Evolutionary conservation across 2,888 invertebrate genomes (phyloP), one percentile per base, ranked within the genome.

Genomic region (Dioctria rufipes): DNA sequence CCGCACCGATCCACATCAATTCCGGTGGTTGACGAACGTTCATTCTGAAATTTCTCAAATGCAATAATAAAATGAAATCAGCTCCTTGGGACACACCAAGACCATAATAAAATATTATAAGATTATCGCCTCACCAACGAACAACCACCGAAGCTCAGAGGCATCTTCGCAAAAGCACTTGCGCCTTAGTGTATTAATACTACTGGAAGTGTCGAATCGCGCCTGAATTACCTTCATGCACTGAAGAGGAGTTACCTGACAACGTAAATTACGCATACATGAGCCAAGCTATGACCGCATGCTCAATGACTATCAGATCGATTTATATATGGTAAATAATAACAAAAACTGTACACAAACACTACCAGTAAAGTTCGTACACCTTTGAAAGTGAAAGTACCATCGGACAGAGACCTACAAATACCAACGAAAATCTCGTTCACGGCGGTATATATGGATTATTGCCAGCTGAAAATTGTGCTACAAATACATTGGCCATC

Each of bases 321-420:
- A 63, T 63, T 37, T 63, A 77, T 43, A 69, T 13, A 65, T 73
- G 73, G 80, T 71, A 75, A 81, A 82, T 82, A 81, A 82, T 82
- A 82, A 82, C 81, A 82, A 82, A 81, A 82, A 81, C 78, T 69
- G 78, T 80, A 82, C 71, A 82, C 80, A 81, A 81, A 81, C 71
- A 81, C 61, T 40, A 13, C 67, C 66, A 66, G 81, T 63, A 88
- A 86, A 88, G 88, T 88, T 88, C 88, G 87, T 88, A 87, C 86
- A 88, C 88, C 88, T 89, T 88, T 86, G 88, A 89, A 88, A 89
- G 89, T 88, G 88, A 89, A 89, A 89, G 89, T 88, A 87, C 86
- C 85, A 86, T 88, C 88, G 88, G 88, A 87, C 88, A 87, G 87
- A 88, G 88, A 89, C 89, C 88, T 88, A 89, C 88, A 88, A 88